These are phyloP conservation scores for Tadarida brasiliensis DNA, from an alignment of 2,797 vertebrate species.

Conservation along the genomic window DNA sequence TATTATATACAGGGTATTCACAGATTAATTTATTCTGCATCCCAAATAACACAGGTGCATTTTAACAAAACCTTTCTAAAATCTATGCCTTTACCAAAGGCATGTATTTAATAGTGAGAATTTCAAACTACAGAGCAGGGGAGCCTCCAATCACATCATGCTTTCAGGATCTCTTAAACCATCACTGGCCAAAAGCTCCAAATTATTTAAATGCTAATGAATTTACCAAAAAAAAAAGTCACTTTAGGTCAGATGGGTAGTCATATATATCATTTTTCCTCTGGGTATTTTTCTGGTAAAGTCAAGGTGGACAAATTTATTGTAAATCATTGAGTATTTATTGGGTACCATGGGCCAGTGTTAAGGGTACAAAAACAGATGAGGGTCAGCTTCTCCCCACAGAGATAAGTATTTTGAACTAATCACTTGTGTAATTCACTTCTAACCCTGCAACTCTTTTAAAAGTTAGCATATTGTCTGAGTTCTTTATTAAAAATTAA, in stretches of 20 bases:
- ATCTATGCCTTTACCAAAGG: neutral
- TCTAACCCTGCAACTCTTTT: neutral
- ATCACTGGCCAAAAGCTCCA: neutral
- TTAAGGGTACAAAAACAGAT: neutral
- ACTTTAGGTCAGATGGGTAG: neutral
- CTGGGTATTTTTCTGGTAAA: neutral
- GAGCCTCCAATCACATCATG: neutral
- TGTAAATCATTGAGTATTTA: neutral
- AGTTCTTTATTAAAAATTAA: neutral
- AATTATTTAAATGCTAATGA: neutral
- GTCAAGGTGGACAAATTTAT: neutral
- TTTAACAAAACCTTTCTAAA: neutral
- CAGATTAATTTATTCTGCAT: neutral
- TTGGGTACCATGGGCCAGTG: neutral
- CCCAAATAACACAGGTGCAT: neutral
- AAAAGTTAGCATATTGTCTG: neutral
- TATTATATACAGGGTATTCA: neutral
- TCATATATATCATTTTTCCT: neutral
- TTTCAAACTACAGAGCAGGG: neutral
- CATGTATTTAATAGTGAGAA: slow-evolving; percentile 12
- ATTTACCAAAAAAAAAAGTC: neutral
- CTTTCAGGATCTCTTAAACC: neutral
- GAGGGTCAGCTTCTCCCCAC: neutral
- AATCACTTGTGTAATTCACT: neutral
- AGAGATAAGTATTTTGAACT: neutral